A percentile compares a stretch with the other conserved stretches of the same genome.
Conservation (phyloP, 2,113 vertebrate species). For the Cottus gobio region DNA sequence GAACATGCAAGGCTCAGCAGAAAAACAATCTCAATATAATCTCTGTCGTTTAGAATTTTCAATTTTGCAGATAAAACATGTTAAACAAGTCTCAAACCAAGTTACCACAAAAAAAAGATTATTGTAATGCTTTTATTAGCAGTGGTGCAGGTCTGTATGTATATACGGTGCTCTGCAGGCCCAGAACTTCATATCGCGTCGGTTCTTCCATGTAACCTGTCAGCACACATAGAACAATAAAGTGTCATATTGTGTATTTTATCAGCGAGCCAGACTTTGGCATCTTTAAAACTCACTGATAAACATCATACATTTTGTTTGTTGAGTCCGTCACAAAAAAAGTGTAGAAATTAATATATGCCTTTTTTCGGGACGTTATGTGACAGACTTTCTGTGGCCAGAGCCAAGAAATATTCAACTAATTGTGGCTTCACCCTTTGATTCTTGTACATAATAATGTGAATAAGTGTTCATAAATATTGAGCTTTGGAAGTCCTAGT, state of each 20-base stretch:
- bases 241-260: constrained; percentile 12
- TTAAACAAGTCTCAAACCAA: constrained; percentile 44
- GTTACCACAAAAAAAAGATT: constrained; percentile 26
- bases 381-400: not conserved
- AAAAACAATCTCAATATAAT: constrained; percentile 35
- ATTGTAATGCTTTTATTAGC: constrained; percentile 33
- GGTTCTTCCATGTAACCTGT: constrained; percentile 7
- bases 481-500: not conserved
- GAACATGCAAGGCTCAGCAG: constrained; percentile 24
- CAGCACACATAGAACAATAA: constrained; percentile 6
- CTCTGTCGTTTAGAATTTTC: constrained; percentile 44
- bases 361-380: not conserved
- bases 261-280: not conserved
- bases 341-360: not conserved
- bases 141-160: constrained; percentile 26
- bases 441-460: not conserved
- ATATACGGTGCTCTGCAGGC: not conserved
- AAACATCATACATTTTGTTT: not conserved
- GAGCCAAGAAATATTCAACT: not conserved
- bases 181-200: constrained; percentile 17
- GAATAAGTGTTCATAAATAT: not conserved
- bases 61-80: constrained; percentile 30
- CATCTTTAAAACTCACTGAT: not conserved
- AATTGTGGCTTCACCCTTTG: not conserved
- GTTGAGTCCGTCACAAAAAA: not conserved